phyloP scores from a whole-genome alignment of 2,888 invertebrate genomes.

The Trachelus stipa region DNA sequence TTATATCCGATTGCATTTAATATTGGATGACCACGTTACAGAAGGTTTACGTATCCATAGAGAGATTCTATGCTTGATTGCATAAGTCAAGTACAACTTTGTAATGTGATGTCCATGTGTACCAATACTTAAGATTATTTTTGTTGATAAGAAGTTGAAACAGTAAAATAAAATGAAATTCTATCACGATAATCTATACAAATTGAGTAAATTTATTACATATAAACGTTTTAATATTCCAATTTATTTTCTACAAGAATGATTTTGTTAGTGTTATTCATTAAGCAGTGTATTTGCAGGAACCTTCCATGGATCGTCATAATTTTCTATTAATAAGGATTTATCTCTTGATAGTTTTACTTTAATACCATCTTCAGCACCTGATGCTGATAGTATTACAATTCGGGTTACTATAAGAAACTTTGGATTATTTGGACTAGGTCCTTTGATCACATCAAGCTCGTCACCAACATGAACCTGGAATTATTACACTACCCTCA shows the following conservation, averaged over 20 bases:
- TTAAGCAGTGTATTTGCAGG: background rate
- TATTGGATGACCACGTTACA: constrained; percentile 5
- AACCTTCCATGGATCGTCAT: constrained; percentile 70
- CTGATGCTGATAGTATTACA: constrained; percentile 71
- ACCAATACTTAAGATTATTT: constrained; percentile 15
- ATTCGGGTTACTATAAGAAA: constrained; percentile 79
- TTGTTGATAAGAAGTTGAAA: background rate
- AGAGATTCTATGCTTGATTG: constrained; percentile 2
- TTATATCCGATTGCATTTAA: constrained; percentile 25
- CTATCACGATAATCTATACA: background rate
- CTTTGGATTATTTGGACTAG: constrained; percentile 75
- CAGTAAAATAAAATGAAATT: background rate
- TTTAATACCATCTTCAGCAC: constrained; percentile 69
- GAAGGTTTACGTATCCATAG: background rate
- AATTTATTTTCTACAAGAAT: background rate
- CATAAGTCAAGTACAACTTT: constrained; percentile 20
- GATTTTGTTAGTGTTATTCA: background rate
- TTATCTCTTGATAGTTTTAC: constrained; percentile 78
- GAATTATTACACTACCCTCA: constrained; percentile 33
- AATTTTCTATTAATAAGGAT: constrained; percentile 80
- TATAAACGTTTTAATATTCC: background rate
- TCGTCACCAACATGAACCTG: constrained; percentile 79
- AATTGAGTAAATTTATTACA: background rate
- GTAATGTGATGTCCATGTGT: constrained; percentile 24
- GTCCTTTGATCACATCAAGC: constrained; percentile 80